Evolutionary conservation across 92 coral and sea anemone genomes (phyloP).

Genomic region (Heteractis magnifica): DNA sequence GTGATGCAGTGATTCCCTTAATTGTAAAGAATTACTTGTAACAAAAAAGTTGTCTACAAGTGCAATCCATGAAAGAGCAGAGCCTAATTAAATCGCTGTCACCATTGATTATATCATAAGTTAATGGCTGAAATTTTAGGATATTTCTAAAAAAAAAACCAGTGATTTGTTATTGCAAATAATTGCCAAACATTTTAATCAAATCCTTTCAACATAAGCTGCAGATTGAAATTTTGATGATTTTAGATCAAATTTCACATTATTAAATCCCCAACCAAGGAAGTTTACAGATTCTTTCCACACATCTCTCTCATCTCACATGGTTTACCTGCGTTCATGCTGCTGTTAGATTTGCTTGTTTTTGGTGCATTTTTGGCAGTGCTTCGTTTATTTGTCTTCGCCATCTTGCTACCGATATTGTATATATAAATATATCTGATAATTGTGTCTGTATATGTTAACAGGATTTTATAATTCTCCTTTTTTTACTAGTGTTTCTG

Average conservation of each 20-base stretch:
- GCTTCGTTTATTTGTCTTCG: slow-evolving; percentile 60
- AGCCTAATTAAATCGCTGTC: too few relatives aligned
- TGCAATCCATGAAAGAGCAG: too few relatives aligned
- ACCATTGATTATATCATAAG: too few relatives aligned
- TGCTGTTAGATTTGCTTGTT: slow-evolving; percentile 54
- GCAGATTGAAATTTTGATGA: not conserved
- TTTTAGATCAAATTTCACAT: not conserved
- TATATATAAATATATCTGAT: not conserved
- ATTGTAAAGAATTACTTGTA: too few relatives aligned
- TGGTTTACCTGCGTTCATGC: slow-evolving; percentile 73
- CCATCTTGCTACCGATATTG: slow-evolving; percentile 42
- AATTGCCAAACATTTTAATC: not conserved
- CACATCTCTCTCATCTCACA: not conserved
- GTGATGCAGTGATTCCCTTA: too few relatives aligned
- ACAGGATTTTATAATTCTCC: not conserved
- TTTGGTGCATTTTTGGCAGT: slow-evolving; percentile 36
- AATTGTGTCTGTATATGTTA: not conserved
- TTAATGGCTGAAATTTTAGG: too few relatives aligned
- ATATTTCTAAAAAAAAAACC: too few relatives aligned
- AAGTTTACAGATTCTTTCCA: not conserved
- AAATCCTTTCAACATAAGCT: not conserved
- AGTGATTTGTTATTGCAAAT: not conserved
- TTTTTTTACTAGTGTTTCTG: not conserved
- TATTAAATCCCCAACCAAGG: not conserved
- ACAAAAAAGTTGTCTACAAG: too few relatives aligned